These are phyloP conservation scores for Heliopora coerulea DNA, from an alignment of 92 coral and sea anemone species.

Conservation along the genomic window DNA sequence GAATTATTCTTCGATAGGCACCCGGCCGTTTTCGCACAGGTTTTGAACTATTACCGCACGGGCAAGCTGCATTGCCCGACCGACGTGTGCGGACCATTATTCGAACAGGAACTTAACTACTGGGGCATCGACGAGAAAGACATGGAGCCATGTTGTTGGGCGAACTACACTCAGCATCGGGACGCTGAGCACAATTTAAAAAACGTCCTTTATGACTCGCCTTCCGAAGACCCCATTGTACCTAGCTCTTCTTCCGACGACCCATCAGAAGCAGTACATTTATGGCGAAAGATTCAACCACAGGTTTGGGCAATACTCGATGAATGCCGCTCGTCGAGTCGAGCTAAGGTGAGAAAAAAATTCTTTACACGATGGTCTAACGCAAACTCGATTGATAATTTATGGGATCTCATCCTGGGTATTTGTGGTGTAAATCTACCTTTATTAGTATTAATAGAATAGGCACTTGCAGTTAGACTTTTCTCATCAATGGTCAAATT, in stretches of 20 bases:
- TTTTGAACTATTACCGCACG: conserved; percentile 93
- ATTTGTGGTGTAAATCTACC: background rate
- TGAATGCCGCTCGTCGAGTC: conserved; percentile 88
- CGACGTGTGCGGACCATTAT: conserved; percentile 88
- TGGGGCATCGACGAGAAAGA: conserved; percentile 99
- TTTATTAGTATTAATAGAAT: background rate
- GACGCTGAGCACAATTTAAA: conserved; percentile 90
- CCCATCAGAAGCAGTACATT: background rate
- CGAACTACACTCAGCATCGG: conserved; percentile 90
- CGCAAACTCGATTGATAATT: background rate
- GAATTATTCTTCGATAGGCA: conserved; percentile 97
- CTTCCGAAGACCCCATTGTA: conserved; percentile 51
- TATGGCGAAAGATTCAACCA: conserved; percentile 84
- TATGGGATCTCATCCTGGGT: background rate
- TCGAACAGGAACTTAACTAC: conserved; percentile 91
- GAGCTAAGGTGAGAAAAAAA: conserved; percentile 71
- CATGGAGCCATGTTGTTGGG: conserved; percentile 99
- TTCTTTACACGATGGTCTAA: background rate
- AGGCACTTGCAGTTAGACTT: background rate
- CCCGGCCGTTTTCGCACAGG: conserved; percentile 94
- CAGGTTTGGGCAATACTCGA: conserved; percentile 92
- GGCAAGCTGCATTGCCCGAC: conserved; percentile 97
- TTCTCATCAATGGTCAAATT: background rate
- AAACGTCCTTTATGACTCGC: conserved; percentile 78
- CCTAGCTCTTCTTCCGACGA: background rate